phyloP scores from a whole-genome alignment of 2,888 invertebrate genomes.

The Hydraecia micacea region DNA sequence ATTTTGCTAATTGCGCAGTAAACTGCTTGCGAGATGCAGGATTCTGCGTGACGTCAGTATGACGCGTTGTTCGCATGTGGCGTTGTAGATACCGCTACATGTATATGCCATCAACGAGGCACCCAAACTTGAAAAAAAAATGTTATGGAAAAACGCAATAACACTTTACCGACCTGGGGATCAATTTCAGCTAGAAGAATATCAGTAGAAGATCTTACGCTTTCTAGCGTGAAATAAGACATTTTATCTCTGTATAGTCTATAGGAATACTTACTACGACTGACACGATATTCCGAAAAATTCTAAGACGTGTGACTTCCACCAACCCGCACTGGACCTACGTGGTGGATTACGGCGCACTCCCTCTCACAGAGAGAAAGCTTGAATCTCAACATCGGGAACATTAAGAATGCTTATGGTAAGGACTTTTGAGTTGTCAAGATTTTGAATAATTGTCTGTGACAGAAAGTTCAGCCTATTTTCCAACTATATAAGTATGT shows the following conservation, averaged over 20 bases:
- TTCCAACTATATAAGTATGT: neutral
- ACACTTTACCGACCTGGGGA: neutral
- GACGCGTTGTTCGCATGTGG: too few relatives aligned
- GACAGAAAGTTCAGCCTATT: neutral
- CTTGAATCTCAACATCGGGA: too few relatives aligned
- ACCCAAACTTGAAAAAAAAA: neutral
- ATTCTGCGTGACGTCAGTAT: too few relatives aligned
- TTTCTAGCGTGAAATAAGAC: neutral
- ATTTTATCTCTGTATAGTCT: neutral
- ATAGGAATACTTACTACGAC: neutral
- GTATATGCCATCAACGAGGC: neutral
- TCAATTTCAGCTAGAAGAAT: neutral
- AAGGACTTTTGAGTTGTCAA: neutral
- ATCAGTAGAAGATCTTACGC: neutral
- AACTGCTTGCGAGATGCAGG: too few relatives aligned
- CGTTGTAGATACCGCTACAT: too few relatives aligned
- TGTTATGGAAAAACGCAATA: neutral
- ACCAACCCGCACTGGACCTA: neutral
- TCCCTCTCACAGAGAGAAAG: neutral
- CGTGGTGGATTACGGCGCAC: neutral
- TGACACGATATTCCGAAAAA: too few relatives aligned
- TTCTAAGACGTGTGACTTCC: neutral
- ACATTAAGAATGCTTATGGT: neutral
- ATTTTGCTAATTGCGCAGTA: too few relatives aligned
- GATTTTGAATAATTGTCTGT: too few relatives aligned